These are phyloP conservation scores for Phaedon cochleariae DNA, from an alignment of 2,888 invertebrate genomes.

Conservation along the genomic window DNA sequence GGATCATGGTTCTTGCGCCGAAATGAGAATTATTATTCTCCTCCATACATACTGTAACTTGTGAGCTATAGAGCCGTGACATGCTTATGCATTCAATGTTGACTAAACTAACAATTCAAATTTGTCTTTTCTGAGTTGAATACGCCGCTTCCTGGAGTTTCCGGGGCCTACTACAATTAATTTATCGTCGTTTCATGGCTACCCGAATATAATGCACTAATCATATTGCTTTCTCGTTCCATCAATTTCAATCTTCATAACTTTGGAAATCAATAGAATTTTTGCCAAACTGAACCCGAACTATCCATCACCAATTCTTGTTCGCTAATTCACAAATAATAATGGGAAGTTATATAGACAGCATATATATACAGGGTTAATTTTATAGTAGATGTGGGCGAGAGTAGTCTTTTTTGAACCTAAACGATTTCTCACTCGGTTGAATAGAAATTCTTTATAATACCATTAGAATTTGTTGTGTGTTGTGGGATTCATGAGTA, in stretches of 20 bases:
- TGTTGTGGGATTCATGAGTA: too few relatives aligned
- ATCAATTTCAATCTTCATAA: constrained; percentile 1
- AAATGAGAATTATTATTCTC: constrained; percentile 21
- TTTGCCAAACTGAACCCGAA: neutral
- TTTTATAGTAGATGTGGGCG: too few relatives aligned
- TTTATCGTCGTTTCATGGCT: neutral
- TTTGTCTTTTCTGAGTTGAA: constrained; percentile 21
- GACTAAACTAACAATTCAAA: constrained; percentile 24
- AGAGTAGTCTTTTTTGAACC: too few relatives aligned
- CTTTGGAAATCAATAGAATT: neutral
- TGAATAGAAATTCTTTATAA: too few relatives aligned
- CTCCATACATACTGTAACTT: constrained; percentile 18
- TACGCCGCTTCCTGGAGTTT: neutral
- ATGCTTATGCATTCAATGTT: constrained; percentile 23
- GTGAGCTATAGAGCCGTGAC: constrained; percentile 20
- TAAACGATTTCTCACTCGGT: too few relatives aligned
- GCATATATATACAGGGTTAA: too few relatives aligned
- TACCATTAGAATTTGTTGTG: too few relatives aligned
- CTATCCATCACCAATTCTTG: neutral
- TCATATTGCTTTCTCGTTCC: neutral
- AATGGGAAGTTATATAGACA: too few relatives aligned
- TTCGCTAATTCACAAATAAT: neutral
- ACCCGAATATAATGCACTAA: neutral
- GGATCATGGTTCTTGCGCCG: constrained; percentile 1
- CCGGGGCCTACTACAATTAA: neutral